Evolutionary conservation across 2,888 invertebrate genomes (phyloP).

Genomic region (Bruchidius siliquastri): DNA sequence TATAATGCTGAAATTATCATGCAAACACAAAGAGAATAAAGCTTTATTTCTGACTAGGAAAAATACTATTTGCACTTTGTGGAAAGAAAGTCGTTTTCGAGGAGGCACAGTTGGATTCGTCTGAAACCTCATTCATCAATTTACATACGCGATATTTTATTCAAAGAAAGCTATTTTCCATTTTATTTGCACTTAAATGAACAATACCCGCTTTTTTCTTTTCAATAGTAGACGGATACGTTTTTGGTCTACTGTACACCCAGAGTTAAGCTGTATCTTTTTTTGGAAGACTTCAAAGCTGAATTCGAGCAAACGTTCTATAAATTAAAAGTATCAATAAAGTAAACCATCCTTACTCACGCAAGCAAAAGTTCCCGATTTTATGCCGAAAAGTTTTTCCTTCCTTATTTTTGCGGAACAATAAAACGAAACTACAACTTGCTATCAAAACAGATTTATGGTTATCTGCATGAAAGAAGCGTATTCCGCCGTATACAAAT

Average conservation of each 20-base stretch:
- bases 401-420: conserved; percentile 21
- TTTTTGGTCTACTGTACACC: background rate
- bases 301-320: background rate
- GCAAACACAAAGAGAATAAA: no score
- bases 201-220: no score
- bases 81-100: no score
- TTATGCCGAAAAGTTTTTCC: conserved; percentile 15
- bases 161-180: no score
- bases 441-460: conserved; percentile 17
- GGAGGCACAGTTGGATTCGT: no score
- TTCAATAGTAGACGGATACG: no score
- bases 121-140: no score
- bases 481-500: conserved; percentile 23
- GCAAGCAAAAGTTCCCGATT: conserved; percentile 18
- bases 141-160: no score
- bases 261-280: background rate
- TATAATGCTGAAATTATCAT: no score
- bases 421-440: conserved; percentile 18
- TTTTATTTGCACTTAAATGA: no score
- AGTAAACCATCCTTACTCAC: conserved; percentile 8
- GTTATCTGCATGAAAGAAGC: conserved; percentile 21
- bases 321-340: background rate
- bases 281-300: background rate
- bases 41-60: no score
- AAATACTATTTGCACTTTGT: no score